Percentiles rank a stretch among this genome's conserved stretches.
phyloP scores from a whole-genome alignment of 2,113 vertebrate species.

The Zosterops lateralis region DNA sequence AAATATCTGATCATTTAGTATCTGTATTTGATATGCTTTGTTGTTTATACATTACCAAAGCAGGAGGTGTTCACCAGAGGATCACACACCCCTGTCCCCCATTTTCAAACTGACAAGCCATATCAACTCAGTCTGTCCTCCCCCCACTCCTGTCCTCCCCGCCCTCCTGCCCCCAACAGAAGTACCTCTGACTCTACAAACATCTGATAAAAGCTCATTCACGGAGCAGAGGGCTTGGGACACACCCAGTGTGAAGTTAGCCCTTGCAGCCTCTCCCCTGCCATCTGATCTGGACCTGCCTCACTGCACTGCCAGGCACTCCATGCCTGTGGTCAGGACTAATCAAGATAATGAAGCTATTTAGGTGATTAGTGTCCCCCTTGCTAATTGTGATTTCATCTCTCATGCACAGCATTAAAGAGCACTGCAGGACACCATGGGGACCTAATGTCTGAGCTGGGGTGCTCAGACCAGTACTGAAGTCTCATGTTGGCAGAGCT shows the following conservation, averaged over 20 bases:
- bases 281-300: background rate
- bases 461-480: background rate
- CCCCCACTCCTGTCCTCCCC: background rate
- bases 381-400: background rate
- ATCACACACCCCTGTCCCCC: fast-evolving
- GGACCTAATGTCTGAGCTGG: background rate
- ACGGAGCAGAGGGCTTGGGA: fast-evolving
- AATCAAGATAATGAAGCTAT: background rate
- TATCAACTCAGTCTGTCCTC: background rate
- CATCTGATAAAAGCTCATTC: background rate
- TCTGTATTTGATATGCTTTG: background rate
- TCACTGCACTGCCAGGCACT: background rate
- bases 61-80: background rate
- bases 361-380: background rate
- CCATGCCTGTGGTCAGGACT: background rate
- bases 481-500: background rate
- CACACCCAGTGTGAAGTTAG: background rate
- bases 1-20: background rate
- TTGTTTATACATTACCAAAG: background rate
- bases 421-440: background rate
- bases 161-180: background rate
- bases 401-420: background rate
- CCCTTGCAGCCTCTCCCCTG: background rate
- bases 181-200: background rate
- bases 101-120: background rate